A percentile compares a stretch with the other conserved stretches of the same genome.
phyloP scores from a whole-genome alignment of 2,888 invertebrate species.

The Xestia c-nigrum region DNA sequence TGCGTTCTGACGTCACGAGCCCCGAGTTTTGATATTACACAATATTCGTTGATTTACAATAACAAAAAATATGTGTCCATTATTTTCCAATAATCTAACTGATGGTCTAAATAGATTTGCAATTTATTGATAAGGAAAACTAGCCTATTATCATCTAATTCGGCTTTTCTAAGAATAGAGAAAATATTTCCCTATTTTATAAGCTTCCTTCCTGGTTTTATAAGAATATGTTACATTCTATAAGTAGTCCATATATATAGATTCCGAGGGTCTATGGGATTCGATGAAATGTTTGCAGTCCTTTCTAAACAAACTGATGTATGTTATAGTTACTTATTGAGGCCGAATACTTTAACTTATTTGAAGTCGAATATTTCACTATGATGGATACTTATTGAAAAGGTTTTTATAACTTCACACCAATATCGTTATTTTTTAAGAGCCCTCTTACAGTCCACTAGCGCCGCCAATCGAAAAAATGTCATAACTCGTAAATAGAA shows the following conservation, averaged over 20 bases:
- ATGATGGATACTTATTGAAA: neutral
- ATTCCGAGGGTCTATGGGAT: slow-evolving; percentile 9
- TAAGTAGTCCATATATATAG: neutral
- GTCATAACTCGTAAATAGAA: too few species aligned
- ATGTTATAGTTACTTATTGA: slow-evolving; percentile 12
- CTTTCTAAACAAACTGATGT: slow-evolving; percentile 28
- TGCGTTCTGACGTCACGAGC: too few species aligned
- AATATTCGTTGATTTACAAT: too few species aligned
- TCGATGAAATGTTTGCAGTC: slow-evolving; percentile 17
- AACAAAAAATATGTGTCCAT: too few species aligned
- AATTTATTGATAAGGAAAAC: too few species aligned
- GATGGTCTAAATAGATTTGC: too few species aligned
- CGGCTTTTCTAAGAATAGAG: neutral
- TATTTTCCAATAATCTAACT: too few species aligned
- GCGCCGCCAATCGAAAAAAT: too few species aligned
- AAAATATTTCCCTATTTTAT: neutral
- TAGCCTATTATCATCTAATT: neutral
- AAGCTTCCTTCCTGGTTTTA: slow-evolving; percentile 2
- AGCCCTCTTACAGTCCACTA: too few species aligned
- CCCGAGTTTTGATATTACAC: too few species aligned
- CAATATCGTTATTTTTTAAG: neutral
- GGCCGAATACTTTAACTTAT: neutral
- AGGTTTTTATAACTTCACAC: neutral
- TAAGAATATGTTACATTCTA: neutral
- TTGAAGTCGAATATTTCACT: neutral